Evolutionary conservation across 2,888 invertebrate genomes (phyloP).

Genomic region (Abrostola tripartita): DNA sequence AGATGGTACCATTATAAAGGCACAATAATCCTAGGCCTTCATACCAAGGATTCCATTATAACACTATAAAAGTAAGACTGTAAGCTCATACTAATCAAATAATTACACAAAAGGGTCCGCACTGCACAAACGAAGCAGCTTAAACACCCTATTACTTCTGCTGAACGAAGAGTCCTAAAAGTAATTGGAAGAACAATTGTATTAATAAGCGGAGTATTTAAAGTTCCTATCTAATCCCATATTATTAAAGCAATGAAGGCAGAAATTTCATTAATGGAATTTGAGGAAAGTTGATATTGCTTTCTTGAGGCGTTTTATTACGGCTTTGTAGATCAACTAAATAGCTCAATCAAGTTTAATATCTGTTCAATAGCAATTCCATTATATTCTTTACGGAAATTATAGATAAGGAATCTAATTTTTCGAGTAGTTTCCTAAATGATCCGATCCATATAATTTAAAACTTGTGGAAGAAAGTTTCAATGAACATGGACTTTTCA

Average conservation of each 20-base stretch:
- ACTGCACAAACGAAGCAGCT: conserved; percentile 18
- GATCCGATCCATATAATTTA: too few species aligned
- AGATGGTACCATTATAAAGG: too few species aligned
- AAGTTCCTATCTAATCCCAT: conserved; percentile 35
- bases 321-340: conserved; percentile 9
- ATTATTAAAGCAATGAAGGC: conserved; percentile 42
- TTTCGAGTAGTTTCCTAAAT: too few species aligned
- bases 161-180: conserved; percentile 28
- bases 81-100: conserved; percentile 38
- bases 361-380: background rate
- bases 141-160: conserved; percentile 46
- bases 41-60: conserved; percentile 24
- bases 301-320: background rate
- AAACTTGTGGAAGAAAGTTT: too few species aligned
- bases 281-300: conserved; percentile 17
- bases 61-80: conserved; percentile 16
- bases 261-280: conserved; percentile 26
- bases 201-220: conserved; percentile 40
- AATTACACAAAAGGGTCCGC: conserved; percentile 37
- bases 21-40: background rate
- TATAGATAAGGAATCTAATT: background rate
- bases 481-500: too few species aligned
- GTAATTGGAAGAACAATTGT: conserved; percentile 43
- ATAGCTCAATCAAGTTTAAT: conserved; percentile 2
- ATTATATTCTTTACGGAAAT: background rate